phyloP scores from a whole-genome alignment of 2,113 vertebrate species.

The Cynoglossus semilaevis region DNA sequence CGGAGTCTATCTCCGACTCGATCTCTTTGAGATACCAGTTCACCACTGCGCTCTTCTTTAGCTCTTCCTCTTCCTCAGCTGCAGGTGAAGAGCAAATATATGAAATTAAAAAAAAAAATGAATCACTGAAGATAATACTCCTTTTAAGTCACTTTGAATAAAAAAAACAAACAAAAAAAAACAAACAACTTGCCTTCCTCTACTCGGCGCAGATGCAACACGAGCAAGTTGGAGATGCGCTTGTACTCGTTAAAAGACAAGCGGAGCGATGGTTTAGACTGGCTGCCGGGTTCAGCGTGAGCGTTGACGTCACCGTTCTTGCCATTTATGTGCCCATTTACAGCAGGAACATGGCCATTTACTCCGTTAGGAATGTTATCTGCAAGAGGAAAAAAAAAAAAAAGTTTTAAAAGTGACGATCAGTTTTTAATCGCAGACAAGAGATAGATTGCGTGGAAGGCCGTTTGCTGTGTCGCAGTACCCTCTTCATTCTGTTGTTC shows the following conservation, averaged over 20 bases:
- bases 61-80: constrained; percentile 88
- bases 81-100: not conserved
- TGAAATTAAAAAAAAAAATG: too few species aligned
- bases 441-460: not conserved
- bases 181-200: constrained; percentile 83
- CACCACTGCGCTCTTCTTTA: constrained; percentile 89
- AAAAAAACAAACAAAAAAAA: not conserved
- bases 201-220: constrained; percentile 87
- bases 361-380: constrained; percentile 78
- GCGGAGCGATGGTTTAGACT: constrained; percentile 81
- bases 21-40: constrained; percentile 99
- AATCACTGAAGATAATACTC: not conserved
- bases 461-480: constrained; percentile 33
- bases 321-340: constrained; percentile 63
- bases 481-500: constrained; percentile 74
- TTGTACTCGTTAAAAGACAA: constrained; percentile 91
- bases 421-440: not conserved
- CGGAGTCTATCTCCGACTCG: constrained; percentile 95
- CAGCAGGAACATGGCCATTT: constrained; percentile 36
- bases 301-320: constrained; percentile 77
- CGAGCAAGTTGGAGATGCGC: constrained; percentile 92
- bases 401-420: not conserved
- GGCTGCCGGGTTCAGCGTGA: constrained; percentile 61
- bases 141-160: not conserved
- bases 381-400: constrained; percentile 73